Percentiles rank a stretch among this genome's conserved stretches.
These are phyloP conservation scores for Pluvianellus socialis DNA, from an alignment of 2,113 vertebrate genomes.

Conservation along the genomic window DNA sequence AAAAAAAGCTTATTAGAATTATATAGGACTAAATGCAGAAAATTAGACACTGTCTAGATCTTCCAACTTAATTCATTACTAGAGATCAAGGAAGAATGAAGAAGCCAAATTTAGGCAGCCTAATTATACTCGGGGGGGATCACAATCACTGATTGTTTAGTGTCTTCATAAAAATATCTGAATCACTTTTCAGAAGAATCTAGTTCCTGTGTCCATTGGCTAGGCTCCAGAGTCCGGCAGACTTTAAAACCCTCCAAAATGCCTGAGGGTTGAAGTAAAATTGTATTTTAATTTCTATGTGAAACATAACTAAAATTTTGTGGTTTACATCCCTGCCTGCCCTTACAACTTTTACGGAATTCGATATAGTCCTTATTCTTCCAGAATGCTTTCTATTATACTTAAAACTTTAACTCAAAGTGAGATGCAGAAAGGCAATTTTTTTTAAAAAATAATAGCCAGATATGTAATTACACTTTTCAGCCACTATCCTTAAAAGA, in stretches of 20 bases:
- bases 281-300: background rate
- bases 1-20: background rate
- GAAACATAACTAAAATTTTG: background rate
- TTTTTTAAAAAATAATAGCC: background rate
- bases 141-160: background rate
- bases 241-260: background rate
- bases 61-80: background rate
- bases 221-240: background rate
- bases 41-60: background rate
- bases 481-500: conserved; percentile 27
- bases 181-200: background rate
- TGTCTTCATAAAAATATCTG: background rate
- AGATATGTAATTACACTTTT: background rate
- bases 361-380: background rate
- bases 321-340: background rate
- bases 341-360: background rate
- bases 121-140: background rate
- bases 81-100: background rate
- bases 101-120: background rate
- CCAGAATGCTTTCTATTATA: conserved; percentile 2
- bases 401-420: background rate
- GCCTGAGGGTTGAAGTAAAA: background rate
- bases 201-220: background rate
- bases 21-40: background rate
- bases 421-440: conserved; percentile 18